Evolutionary conservation across 2,888 invertebrate genomes (phyloP).

Genomic region (Cecidostiba fungosa): DNA sequence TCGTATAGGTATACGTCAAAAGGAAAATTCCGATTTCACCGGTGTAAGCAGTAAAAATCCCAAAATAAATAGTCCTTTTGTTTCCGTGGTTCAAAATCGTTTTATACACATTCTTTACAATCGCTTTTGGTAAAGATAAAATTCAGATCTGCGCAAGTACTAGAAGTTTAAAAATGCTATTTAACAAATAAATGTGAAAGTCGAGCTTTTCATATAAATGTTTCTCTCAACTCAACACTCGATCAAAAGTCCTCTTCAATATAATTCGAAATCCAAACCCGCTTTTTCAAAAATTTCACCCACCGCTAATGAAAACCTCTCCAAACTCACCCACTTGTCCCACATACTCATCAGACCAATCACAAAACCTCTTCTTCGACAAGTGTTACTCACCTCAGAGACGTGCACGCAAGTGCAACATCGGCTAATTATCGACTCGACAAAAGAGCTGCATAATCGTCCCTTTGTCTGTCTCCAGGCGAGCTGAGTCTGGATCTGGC

Average conservation of each 20-base stretch:
- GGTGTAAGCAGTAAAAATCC: not conserved
- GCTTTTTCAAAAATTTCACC: not conserved
- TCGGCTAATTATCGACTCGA: not conserved
- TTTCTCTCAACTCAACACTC: no score
- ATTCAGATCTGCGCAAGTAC: no score
- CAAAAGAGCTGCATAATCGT: not conserved
- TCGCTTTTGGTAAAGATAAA: no score
- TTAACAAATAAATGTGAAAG: no score
- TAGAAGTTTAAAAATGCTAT: no score
- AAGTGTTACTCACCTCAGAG: not conserved
- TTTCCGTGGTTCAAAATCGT: no score
- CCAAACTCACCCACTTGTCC: not conserved
- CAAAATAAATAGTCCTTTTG: no score
- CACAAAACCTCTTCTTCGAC: not conserved
- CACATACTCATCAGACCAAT: not conserved
- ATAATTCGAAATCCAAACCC: not conserved
- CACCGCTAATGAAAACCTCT: not conserved
- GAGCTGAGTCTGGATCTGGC: conserved; percentile 84
- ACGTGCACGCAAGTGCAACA: not conserved
- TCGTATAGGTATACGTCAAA: not conserved
- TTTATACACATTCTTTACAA: no score
- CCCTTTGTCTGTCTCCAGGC: conserved; percentile 78
- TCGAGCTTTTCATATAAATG: no score
- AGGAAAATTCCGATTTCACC: not conserved
- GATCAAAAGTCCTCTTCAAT: not conserved